Evolutionary conservation across 1,140 invertebrate genomes (phyloP), one percentile per base, ranked within the genome.

Genomic region (Radopholus similis): DNA sequence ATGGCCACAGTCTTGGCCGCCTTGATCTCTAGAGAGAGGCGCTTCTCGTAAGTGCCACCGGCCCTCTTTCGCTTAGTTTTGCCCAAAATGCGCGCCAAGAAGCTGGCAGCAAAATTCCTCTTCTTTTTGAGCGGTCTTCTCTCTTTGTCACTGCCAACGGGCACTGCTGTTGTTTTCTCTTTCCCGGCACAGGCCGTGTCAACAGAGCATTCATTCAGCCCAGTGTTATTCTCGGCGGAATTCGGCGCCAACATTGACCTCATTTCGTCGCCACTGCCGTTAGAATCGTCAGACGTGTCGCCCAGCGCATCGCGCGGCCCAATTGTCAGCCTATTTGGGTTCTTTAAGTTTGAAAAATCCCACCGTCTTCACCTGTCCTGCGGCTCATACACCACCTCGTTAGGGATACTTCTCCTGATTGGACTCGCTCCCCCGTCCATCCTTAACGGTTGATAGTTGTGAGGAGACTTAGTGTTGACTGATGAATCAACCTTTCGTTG

Each of bases 1-100:
- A 94, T 88, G 11, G 91, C 91, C 32, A 95, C 84, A 0, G 91
- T 95, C 82, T 93, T 91, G 9, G 92, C 90, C 0, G 91, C 92
- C 85, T 81, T 81, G 40, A 81, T 81, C 59, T 81, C 79, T 9
- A 83, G 57, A 2, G 78, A 82, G 3, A 81, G 70, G 15, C 81
- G 59, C 47, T 83, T 82, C 56, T 81, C 78, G 57, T 83, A 83
- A 3, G 80, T 77, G 59, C 81, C 72, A n/a, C 73, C 78, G 8
- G 78, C 78, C 23, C 70, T 56, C 49, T 75, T 75, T 23, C 63
- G 51, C 37, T 65, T 65, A 3, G 66, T 66, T 18, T 75, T 49
- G 21, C 66, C 49, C 68, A 80, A 71, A 26, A 80, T 68, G 44
- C 66, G 62, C 18, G 37, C 66, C 30, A 77, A n/a, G 26, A 75